Base-by-base conservation (phyloP, 2,797 vertebrate genomes). In the Tarsius wallacei region DNA sequence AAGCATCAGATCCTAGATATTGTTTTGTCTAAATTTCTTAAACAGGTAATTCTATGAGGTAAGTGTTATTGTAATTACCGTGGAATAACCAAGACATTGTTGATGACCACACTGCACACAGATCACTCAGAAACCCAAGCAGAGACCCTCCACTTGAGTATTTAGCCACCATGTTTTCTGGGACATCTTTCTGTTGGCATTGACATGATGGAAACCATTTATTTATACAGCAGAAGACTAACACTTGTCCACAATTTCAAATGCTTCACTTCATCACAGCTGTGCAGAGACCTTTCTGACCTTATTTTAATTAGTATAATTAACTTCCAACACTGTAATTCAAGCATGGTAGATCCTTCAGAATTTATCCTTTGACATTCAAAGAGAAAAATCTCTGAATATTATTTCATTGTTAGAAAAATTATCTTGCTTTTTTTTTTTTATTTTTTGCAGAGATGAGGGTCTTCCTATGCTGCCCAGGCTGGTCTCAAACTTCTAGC, bases 271-370 rank as follows among this genome's bases (percentile, higher is more conserved):
- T 93, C 93, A 93, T 33, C 76, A 10, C 93, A 98, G 97, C 97
- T 97, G 94, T 95, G 82, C 55, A 73, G 74, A 94, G 88, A 95
- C 86, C 90, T 91, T 95, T 61, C 90, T 78, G 61, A 91, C 88
- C 95, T 57, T 71, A 31, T 94, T 89, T 96, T 59, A 97, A 96
- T 97, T 87, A 94, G 86, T 89, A 78, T 95, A 94, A 97, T 98
- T 97, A 97, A 86, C 91, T 97, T 93, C 88, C 88, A 95, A 10
- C 71, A 53, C 96, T 95, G 80, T 64, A 94, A 94, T 85, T 88
- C 81, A 33, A 85, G 71, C 49, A 82, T 51, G 31, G 49, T 59
- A 66, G 70, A 2, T 80, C 64, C 63, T 81, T 68, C 51, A 86
- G 76, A 93, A 84, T 91, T 95, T 81, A 90, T 90, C 80, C 74